Percentiles rank a stretch among this genome's conserved stretches.
Evolutionary conservation across 2,888 invertebrate genomes (phyloP).

Genomic region (Cyaniris semiargus): DNA sequence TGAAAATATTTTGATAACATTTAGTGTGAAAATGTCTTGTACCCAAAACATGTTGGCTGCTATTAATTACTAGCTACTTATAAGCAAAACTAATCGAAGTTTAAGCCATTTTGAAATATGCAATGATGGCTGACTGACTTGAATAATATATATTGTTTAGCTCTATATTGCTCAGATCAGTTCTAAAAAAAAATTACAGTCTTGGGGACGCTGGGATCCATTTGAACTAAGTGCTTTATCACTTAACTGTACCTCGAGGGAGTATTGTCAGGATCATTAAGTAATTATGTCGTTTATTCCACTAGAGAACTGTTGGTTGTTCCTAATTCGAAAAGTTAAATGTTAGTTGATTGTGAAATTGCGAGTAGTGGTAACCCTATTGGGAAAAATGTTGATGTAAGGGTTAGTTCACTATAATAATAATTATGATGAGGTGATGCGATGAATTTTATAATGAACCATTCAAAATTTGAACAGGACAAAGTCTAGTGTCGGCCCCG

Average conservation of each 20-base stretch:
- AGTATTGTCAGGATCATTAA: constrained; percentile 12
- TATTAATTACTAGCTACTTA: no score
- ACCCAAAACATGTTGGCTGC: no score
- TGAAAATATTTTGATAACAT: no score
- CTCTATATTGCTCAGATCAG: neutral
- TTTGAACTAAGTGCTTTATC: constrained; percentile 21
- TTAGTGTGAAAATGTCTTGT: no score
- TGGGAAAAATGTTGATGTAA: no score
- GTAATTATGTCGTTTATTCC: neutral
- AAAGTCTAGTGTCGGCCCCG: no score
- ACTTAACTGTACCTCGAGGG: constrained; percentile 21
- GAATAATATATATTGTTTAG: neutral
- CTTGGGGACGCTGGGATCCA: neutral
- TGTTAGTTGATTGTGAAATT: neutral
- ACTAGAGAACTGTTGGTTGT: neutral
- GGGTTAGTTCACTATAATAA: no score
- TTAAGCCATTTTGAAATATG: neutral
- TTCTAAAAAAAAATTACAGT: constrained; percentile 8
- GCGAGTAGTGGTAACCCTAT: no score
- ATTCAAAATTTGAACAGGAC: no score
- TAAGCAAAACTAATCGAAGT: no score
- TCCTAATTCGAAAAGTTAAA: neutral
- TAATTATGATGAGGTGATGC: no score
- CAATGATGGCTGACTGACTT: neutral
- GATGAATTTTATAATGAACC: no score